Base-by-base conservation (phyloP, 1,140 invertebrate genomes). In the Drosophila murphyi region DNA sequence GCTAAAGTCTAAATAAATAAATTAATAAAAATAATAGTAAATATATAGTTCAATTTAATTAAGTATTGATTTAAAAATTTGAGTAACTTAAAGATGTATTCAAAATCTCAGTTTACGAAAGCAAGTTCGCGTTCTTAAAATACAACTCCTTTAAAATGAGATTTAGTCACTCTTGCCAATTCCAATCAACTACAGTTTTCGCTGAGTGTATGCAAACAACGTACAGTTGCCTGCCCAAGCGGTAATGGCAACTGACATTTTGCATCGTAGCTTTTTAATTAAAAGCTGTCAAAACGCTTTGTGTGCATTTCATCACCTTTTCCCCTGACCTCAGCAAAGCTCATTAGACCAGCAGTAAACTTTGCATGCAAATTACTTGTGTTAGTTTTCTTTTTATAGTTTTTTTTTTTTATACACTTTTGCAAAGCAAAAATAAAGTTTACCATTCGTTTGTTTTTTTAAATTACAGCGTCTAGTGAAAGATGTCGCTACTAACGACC, bases 261-360 rank as follows among this genome's bases (percentile, higher is more conserved):
- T 51, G 32, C 55, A 57, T 72, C 72, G 80, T 77, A 72, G 80
- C 50, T 67, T 88, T 88, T 88, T 81, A 89, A 89, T 88, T 89
- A 88, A 83, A 88, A 85, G 80, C 85, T 76, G 75, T 89, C 85
- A 80, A 85, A 89, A 89, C 56, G 76, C 70, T 75, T 69, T 80
- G 81, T 81, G 67, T 62, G 77, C 73, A 43, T 12, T 77, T 72
- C 64, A 5, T 4, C 28, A 29, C 35, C 37, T 35, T 67, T 52
- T 20, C 41, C 52, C 5, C 10, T 29, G 57, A 52, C 35, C 37
- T 5, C 55, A 34, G 28, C 28, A 43, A 10, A 57, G 50, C 81
- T 85, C 78, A 74, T 71, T 75, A 52, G 5, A 28, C 35, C n/a
- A 2, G 20, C 20, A 20, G 20, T 20, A 48, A n/a, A n/a, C 48